Percentiles rank a stretch among this genome's conserved stretches.
Evolutionary conservation across 35 echinoderm and acorn worm species (phyloP).

Genomic region (Ophiothrix spiculata): DNA sequence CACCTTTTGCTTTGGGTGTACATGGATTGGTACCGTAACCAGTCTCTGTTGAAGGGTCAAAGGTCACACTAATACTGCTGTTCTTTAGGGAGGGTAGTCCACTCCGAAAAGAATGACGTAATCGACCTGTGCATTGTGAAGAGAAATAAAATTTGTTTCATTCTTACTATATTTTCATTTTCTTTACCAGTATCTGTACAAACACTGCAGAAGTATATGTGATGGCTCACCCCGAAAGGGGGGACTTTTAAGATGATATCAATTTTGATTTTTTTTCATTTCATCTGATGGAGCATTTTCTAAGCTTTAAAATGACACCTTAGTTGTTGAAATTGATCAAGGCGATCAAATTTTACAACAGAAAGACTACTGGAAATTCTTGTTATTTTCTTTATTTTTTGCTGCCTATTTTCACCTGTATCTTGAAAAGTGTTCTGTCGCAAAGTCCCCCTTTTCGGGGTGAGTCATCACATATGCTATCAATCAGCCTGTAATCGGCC

Average conservation of each 20-base stretch:
- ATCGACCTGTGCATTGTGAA: not conserved
- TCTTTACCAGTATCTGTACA: not conserved
- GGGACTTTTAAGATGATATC: too few species aligned
- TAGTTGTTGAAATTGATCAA: too few species aligned
- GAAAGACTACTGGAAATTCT: too few species aligned
- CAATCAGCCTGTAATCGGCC: not conserved
- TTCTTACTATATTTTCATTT: not conserved
- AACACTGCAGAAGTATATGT: not conserved
- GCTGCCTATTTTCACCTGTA: too few species aligned
- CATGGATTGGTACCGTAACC: conserved; percentile 24
- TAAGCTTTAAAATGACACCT: too few species aligned
- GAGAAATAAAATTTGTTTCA: not conserved
- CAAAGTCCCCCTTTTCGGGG: too few species aligned
- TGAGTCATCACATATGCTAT: too few species aligned
- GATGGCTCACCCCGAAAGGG: not conserved
- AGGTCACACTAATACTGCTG: conserved; percentile 25
- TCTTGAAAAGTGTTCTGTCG: too few species aligned
- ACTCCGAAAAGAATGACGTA: conserved; percentile 39
- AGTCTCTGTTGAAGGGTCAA: conserved; percentile 11
- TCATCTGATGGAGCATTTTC: too few species aligned
- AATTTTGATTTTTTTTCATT: too few species aligned
- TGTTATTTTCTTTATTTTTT: too few species aligned
- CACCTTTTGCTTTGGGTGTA: not conserved
- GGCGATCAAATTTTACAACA: too few species aligned
- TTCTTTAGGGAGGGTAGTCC: conserved; percentile 30